Conservation (phyloP, 2,888 invertebrate genomes). For the Allophyes oxyacanthae region DNA sequence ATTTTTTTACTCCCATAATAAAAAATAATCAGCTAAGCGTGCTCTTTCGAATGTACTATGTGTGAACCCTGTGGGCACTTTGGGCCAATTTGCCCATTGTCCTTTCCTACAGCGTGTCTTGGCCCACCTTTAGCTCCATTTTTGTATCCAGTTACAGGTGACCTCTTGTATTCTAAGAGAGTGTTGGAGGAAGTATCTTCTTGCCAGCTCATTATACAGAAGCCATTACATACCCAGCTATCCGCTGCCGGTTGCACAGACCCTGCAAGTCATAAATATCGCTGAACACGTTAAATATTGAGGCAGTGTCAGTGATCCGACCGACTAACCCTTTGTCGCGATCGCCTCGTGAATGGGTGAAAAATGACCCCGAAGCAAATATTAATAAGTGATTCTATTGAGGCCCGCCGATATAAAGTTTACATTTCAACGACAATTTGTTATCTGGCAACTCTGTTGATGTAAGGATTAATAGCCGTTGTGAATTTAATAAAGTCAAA, state of each 20-base stretch:
- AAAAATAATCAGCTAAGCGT: too few relatives aligned
- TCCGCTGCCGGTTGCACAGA: conserved; percentile 33
- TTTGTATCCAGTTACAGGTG: too few relatives aligned
- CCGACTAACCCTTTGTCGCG: conserved; percentile 64
- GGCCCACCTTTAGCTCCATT: too few relatives aligned
- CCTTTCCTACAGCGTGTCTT: too few relatives aligned
- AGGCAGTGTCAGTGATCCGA: conserved; percentile 50
- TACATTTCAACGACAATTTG: conserved; percentile 59
- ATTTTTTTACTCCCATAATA: too few relatives aligned
- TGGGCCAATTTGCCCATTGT: too few relatives aligned
- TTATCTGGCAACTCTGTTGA: conserved; percentile 52
- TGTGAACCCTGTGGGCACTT: too few relatives aligned
- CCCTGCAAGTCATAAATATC: conserved; percentile 57
- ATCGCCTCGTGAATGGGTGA: conserved; percentile 62
- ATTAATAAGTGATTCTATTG: conserved; percentile 59
- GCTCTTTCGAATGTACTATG: too few relatives aligned
- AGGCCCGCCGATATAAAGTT: conserved; percentile 50
- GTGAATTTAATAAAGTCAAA: conserved; percentile 6
- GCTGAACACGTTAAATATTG: conserved; percentile 69
- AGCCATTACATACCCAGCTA: not conserved
- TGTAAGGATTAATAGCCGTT: conserved; percentile 43
- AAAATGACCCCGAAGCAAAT: conserved; percentile 63
- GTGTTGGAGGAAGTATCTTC: too few relatives aligned
- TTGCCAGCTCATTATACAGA: not conserved
- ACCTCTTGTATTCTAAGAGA: too few relatives aligned